These are phyloP conservation scores for Pseudochirops corinnae DNA, from an alignment of 2,797 vertebrate genomes.

Conservation along the genomic window DNA sequence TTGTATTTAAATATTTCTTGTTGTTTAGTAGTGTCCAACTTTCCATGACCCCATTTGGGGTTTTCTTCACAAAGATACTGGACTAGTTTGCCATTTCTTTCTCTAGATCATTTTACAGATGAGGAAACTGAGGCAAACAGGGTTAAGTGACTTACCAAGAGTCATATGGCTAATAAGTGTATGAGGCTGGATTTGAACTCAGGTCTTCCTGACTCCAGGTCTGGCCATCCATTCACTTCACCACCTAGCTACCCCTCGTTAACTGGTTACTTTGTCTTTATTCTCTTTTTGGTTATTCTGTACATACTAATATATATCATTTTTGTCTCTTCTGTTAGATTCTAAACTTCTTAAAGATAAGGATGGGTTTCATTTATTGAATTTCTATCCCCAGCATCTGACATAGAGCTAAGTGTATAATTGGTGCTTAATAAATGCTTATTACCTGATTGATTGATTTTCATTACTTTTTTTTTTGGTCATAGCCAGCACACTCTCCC, in stretches of 20 bases:
- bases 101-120: background rate
- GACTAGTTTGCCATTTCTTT: background rate
- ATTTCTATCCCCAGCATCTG: too few relatives aligned
- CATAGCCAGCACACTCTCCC: too few relatives aligned
- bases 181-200: background rate
- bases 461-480: too few relatives aligned
- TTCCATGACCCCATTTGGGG: background rate
- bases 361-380: too few relatives aligned
- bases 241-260: background rate
- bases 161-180: background rate
- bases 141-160: background rate
- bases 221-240: background rate
- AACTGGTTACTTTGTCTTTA: background rate
- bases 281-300: too few relatives aligned
- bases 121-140: background rate
- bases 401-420: too few relatives aligned
- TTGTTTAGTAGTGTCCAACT: background rate
- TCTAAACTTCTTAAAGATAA: too few relatives aligned
- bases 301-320: too few relatives aligned
- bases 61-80: background rate
- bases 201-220: background rate
- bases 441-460: too few relatives aligned
- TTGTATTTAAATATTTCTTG: background rate
- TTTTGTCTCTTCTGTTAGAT: too few relatives aligned
- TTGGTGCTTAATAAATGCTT: too few relatives aligned